Conservation (phyloP, 2,797 vertebrate genomes). For the Cuniculus paca region DNA sequence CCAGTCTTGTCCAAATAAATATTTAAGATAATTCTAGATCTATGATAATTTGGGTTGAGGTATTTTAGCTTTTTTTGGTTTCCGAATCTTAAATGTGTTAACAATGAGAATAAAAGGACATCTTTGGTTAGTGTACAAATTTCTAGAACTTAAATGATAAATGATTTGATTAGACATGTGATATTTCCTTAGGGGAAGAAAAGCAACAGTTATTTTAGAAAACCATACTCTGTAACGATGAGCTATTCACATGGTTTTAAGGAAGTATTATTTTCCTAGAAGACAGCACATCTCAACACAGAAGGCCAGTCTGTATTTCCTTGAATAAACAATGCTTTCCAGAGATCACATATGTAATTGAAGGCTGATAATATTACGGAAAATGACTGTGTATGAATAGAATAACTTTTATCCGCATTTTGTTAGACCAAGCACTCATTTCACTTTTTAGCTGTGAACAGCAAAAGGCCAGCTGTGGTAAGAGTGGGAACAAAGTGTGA, state of each 20-base stretch:
- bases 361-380: slow-evolving; percentile 92
- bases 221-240: slow-evolving; percentile 63
- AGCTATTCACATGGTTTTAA: slow-evolving; percentile 73
- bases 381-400: slow-evolving; percentile 90
- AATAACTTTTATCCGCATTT: slow-evolving; percentile 92
- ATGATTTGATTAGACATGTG: slow-evolving; percentile 60
- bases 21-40: slow-evolving; percentile 80
- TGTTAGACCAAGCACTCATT: slow-evolving; percentile 89
- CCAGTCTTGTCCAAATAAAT: slow-evolving; percentile 85
- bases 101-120: slow-evolving; percentile 82
- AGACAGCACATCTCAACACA: slow-evolving; percentile 84
- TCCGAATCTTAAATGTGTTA: slow-evolving; percentile 80
- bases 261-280: slow-evolving; percentile 85
- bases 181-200: slow-evolving; percentile 70
- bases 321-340: slow-evolving; percentile 88
- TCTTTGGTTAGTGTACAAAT: slow-evolving; percentile 77
- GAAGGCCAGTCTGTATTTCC: slow-evolving; percentile 85
- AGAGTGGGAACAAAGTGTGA: slow-evolving; percentile 85
- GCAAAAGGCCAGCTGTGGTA: slow-evolving; percentile 90
- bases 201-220: slow-evolving; percentile 67
- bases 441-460: slow-evolving; percentile 90
- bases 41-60: slow-evolving; percentile 84
- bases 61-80: slow-evolving; percentile 80
- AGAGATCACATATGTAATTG: slow-evolving; percentile 88
- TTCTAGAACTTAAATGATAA: slow-evolving; percentile 78